Base-by-base conservation (phyloP, 1,140 invertebrate species). In the Anastatus disparis region DNA sequence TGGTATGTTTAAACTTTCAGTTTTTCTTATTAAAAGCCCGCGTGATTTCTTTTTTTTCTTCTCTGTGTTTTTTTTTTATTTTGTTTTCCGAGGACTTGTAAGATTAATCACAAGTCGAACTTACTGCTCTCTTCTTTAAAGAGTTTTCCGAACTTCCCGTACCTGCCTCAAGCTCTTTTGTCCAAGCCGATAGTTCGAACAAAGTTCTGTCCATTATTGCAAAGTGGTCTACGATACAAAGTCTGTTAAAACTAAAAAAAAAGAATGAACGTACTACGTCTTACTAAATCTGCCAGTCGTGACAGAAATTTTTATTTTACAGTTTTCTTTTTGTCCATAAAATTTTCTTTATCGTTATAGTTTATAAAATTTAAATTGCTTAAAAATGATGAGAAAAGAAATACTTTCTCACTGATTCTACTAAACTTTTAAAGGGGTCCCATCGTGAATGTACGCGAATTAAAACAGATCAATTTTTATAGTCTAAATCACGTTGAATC, bases 191-290 rank as follows among this genome's bases (percentile, higher is more conserved):
- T 26, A 35, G 55, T 42, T 58, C 20, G 20, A n/a, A 31, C 17
- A 38, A 35, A 58, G 31, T 22, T 52, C 20, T 29, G 44, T 48
- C 59, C 46, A 63, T 63, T 63, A 52, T 63, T 63, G 29, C 46
- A 50, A 50, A 38, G 17, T 50, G 12, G 15, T 63, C 20, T 38
- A 20, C 13, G 44, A 22, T 50, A 48, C 26, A 58, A 40, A 53
- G 50, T 53, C 50, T n/a, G 42, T 44, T 44, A 44, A n/a, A 44
- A 3, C 42, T 9, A 53, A 53, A 17, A 53, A 53, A 27, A 53
- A 2, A 17, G 3, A 13, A 31, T n/a, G n/a, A n/a, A n/a, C n/a
- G n/a, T 3, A 55, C 52, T 31, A 6, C 22, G 15, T 17, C 52
- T 55, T 15, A 55, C 13, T 55, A 55, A 55, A 31, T 26, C 27